These are phyloP conservation scores for Patiria pectinifera DNA, from an alignment of 53 echinoderm and acorn worm species.

Conservation along the genomic window DNA sequence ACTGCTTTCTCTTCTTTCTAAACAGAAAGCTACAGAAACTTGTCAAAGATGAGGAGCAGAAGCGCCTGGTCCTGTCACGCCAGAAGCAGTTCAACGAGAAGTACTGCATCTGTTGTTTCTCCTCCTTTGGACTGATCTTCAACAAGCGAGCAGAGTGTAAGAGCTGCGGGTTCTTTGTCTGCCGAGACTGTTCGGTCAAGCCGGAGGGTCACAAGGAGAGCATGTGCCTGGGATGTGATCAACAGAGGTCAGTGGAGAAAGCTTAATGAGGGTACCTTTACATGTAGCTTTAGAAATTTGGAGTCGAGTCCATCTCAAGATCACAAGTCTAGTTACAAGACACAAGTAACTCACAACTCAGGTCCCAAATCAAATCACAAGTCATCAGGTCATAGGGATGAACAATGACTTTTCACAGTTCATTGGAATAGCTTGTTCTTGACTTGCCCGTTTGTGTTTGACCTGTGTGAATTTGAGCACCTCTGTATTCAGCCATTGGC, in stretches of 20 bases:
- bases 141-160: conserved; percentile 85
- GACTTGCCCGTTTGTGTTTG: no score
- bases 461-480: no score
- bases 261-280: not conserved
- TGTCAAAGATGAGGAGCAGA: conserved; percentile 93
- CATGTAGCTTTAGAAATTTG: no score
- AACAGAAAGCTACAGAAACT: conserved; percentile 86
- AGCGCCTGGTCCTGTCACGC: conserved; percentile 92
- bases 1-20: conserved; percentile 11
- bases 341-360: no score
- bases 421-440: no score
- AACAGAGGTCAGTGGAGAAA: conserved; percentile 83
- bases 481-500: no score
- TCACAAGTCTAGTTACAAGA: no score
- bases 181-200: conserved; percentile 84
- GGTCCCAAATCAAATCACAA: no score
- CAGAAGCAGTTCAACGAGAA: conserved; percentile 96
- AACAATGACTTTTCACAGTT: no score
- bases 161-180: conserved; percentile 88
- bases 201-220: conserved; percentile 55
- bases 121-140: conserved; percentile 95
- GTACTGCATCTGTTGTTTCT: conserved; percentile 98
- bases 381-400: no score
- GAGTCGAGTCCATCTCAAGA: not conserved
- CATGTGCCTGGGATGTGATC: conserved; percentile 79